Percentiles rank a stretch among this genome's conserved stretches.
Evolutionary conservation across 2,113 vertebrate species (phyloP).

Genomic region (Amblyopsis rosae): DNA sequence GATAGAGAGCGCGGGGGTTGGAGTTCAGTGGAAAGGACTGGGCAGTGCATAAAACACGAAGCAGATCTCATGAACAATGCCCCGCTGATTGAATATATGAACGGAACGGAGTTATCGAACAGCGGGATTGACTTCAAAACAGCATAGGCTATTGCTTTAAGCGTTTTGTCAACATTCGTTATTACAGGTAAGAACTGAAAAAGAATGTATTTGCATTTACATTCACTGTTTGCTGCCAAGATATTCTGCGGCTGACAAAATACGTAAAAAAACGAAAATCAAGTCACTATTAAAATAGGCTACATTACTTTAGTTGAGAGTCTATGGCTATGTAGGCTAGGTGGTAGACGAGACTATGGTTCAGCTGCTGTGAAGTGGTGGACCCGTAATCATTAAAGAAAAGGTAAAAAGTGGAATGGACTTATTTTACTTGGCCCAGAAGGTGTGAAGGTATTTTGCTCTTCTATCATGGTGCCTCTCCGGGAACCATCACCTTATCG

Average conservation of each 20-base stretch:
- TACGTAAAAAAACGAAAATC: neutral
- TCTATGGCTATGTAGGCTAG: neutral
- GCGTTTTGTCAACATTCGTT: conserved; percentile 65
- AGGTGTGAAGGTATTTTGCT: neutral
- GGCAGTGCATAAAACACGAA: conserved; percentile 66
- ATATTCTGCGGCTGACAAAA: neutral
- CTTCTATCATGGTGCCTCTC: neutral
- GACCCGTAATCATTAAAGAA: conserved; percentile 36
- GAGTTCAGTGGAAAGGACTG: conserved; percentile 82
- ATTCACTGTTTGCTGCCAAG: neutral
- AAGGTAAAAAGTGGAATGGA: conserved; percentile 60
- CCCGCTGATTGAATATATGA: conserved; percentile 17
- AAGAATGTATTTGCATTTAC: conserved; percentile 4
- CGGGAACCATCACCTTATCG: no score
- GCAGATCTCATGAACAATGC: conserved; percentile 44
- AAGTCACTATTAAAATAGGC: neutral
- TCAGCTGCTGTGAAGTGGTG: conserved; percentile 10
- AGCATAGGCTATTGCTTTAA: conserved; percentile 72
- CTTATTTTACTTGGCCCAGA: neutral
- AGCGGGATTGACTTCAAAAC: conserved; percentile 66
- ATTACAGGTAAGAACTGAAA: conserved; percentile 62
- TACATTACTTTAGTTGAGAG: neutral
- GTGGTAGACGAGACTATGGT: neutral
- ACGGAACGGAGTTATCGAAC: conserved; percentile 64
- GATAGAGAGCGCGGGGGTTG: conserved; percentile 87